Base-by-base conservation (phyloP, 2,888 invertebrate genomes). In the Ennomos erosarius region DNA sequence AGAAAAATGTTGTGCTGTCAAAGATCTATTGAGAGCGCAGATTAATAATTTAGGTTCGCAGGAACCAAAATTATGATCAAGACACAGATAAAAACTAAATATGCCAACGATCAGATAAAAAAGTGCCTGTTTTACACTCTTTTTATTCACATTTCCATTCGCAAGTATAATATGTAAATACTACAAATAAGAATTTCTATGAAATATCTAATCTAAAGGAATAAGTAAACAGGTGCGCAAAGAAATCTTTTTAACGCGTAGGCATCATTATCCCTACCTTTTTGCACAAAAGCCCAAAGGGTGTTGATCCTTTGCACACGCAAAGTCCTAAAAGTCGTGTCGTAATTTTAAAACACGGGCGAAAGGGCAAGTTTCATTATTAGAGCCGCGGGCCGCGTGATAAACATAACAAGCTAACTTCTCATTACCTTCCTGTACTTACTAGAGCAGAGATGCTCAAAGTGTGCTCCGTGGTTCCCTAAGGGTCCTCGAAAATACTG, bases 351-450 rank as follows among this genome's bases (percentile, higher is more conserved):
- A 60, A 60, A 60, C 55, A 46, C 35, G 55, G 55, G 55, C 11
- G 43, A 44, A 59, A 51, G 51, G 59, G 59, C 59, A 52, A 60
- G 55, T 60, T 60, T 60, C 59, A 53, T 55, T 58, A 60, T 60
- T 43, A 55, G 59, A 63, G 62, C 64, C 57, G 64, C 52, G 57
- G 68, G 59, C 60, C 51, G 54, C 57, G 65, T 64, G 65, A 71
- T 71, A 66, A 78, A 79, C 73, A 77, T 76, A 81, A 82, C 79
- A 74, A 76, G 75, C 73, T 69, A 73, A 78, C 76, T 79, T 83
- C 82, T 79, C 77, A 82, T 82, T 82, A 82, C 76, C 59, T 59
- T 56, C 69, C 71, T 74, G 71, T 78, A 47, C 51, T 55, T 59
- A 51, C 74, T 76, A 76, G 67, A 58, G 63, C 59, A 55, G 55